phyloP scores from a whole-genome alignment of 2,113 vertebrate genomes.

The Callocephalon fimbriatum region DNA sequence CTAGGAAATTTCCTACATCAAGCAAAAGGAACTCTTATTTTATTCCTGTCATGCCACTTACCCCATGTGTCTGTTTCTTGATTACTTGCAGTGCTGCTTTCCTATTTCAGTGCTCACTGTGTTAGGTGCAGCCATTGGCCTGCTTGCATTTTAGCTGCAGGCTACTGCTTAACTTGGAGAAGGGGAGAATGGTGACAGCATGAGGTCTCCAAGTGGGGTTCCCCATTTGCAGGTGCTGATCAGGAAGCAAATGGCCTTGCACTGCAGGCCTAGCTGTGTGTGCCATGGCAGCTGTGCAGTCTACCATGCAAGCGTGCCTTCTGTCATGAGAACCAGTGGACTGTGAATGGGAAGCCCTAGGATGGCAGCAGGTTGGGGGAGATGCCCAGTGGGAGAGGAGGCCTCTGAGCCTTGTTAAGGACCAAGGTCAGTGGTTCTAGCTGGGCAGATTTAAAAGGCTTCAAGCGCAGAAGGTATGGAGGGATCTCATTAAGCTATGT shows the following conservation, averaged over 20 bases:
- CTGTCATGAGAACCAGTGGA: neutral
- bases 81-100: neutral
- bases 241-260: neutral
- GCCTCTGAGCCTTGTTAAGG: neutral
- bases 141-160: neutral
- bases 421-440: neutral
- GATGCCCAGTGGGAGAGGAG: neutral
- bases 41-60: neutral
- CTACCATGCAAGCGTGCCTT: neutral
- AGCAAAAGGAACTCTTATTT: neutral
- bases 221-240: neutral
- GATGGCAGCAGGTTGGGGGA: neutral
- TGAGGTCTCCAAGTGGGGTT: neutral
- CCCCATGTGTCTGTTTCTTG: neutral
- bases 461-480: neutral
- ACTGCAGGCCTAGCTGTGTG: fast-evolving
- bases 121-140: neutral
- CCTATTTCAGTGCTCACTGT: fast-evolving
- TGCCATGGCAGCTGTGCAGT: fast-evolving
- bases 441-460: neutral
- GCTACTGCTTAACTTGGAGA: neutral
- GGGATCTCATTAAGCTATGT: neutral
- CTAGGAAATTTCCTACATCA: neutral
- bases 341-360: neutral
- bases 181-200: neutral